A percentile compares a stretch with the other conserved stretches of the same genome.
Conservation (phyloP, 2,113 vertebrate species). For the Thymallus thymallus region DNA sequence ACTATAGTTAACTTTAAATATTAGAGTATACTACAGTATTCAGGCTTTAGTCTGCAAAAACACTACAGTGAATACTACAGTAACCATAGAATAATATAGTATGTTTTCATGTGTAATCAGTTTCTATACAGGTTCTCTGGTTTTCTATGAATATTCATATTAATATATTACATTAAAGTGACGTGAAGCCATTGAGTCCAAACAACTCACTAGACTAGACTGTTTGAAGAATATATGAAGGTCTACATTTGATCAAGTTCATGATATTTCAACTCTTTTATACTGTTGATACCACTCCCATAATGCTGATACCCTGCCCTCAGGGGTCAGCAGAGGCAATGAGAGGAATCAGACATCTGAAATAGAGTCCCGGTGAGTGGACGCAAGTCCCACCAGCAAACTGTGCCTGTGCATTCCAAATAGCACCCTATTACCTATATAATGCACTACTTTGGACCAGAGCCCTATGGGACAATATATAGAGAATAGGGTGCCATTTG, state of each 20-base stretch:
- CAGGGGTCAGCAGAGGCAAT: slow-evolving; percentile 15
- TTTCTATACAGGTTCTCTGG: too few species aligned
- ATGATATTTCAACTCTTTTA: neutral
- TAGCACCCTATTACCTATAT: too few species aligned
- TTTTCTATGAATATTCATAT: slow-evolving; percentile 29
- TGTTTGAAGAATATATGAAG: neutral
- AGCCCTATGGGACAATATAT: too few species aligned
- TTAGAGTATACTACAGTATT: too few species aligned
- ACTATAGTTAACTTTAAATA: too few species aligned
- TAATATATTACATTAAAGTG: neutral
- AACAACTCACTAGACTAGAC: neutral
- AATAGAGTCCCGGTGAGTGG: neutral
- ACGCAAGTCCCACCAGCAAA: neutral
- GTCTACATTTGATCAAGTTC: neutral
- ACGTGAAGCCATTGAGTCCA: neutral
- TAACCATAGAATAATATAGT: too few species aligned
- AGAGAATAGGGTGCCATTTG: too few species aligned
- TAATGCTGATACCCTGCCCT: neutral
- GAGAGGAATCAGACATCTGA: neutral
- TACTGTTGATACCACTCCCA: neutral
- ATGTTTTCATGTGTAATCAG: too few species aligned
- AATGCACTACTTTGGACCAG: too few species aligned
- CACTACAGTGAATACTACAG: too few species aligned
- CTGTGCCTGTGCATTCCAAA: neutral
- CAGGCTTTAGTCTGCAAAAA: too few species aligned